These are phyloP conservation scores for Hyles lineata DNA, from an alignment of 2,888 invertebrate genomes.

Conservation along the genomic window DNA sequence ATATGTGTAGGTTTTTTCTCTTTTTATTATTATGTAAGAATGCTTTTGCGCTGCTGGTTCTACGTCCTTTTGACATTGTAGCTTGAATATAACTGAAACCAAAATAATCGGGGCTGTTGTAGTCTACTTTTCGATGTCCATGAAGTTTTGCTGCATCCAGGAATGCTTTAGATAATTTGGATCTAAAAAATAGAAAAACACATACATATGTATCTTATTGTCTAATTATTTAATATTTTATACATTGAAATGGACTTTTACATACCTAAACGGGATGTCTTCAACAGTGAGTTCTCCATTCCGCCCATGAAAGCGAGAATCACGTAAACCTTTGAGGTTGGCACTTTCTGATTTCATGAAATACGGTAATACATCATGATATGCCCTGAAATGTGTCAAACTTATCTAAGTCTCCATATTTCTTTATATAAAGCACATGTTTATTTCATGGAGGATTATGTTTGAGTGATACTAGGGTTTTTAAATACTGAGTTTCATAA, in stretches of 20 bases:
- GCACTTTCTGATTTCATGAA: slow-evolving; percentile 86
- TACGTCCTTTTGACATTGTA: slow-evolving; percentile 77
- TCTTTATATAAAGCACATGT: no score
- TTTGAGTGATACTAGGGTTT: no score
- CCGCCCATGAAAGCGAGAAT: slow-evolving; percentile 84
- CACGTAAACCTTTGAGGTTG: slow-evolving; percentile 70
- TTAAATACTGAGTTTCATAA: not conserved
- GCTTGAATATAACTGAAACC: slow-evolving; percentile 83
- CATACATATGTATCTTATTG: not conserved
- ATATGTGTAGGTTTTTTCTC: slow-evolving; percentile 85
- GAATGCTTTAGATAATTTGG: slow-evolving; percentile 87
- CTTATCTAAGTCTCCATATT: no score
- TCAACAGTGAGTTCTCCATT: slow-evolving; percentile 87
- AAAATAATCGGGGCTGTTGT: slow-evolving; percentile 87
- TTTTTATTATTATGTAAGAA: slow-evolving; percentile 83
- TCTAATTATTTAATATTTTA: not conserved
- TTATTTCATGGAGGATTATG: no score
- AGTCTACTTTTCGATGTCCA: slow-evolving; percentile 88
- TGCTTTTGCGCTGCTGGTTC: slow-evolving; percentile 84
- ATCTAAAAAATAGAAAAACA: slow-evolving; percentile 56
- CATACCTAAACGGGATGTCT: slow-evolving; percentile 84
- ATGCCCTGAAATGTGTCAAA: slow-evolving; percentile 75
- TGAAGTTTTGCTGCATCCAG: slow-evolving; percentile 86
- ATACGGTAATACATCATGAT: slow-evolving; percentile 84
- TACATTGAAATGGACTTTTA: not conserved